Evolutionary conservation across 2,888 invertebrate species (phyloP).

Genomic region (Eurois occulta): DNA sequence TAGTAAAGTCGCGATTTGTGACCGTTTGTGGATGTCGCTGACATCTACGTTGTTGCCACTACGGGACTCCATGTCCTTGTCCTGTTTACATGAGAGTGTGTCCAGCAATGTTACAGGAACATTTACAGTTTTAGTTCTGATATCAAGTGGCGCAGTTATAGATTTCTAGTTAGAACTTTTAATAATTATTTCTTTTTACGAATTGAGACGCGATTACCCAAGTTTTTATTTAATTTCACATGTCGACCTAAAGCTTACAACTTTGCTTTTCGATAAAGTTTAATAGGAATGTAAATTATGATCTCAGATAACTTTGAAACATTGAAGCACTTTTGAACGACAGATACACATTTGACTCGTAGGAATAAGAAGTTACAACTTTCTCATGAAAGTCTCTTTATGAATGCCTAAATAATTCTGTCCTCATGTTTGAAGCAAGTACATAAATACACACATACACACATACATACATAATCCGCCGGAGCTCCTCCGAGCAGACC

Average conservation of each 20-base stretch:
- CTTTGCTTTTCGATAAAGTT: constrained; percentile 3
- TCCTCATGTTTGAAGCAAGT: constrained; percentile 20
- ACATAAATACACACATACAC: background rate
- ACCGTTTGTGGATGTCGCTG: background rate
- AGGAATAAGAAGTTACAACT: constrained; percentile 22
- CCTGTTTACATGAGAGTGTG: background rate
- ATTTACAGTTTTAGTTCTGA: background rate
- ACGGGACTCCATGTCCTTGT: no score
- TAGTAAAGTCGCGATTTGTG: background rate
- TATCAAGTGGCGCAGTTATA: background rate
- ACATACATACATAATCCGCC: constrained; percentile 6
- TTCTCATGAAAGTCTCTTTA: constrained; percentile 17
- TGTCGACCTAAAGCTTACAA: background rate
- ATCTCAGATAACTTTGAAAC: constrained; percentile 5
- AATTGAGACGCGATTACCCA: background rate
- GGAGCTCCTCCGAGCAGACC: constrained; percentile 8
- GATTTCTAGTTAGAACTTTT: background rate
- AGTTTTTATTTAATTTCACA: background rate
- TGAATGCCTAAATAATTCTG: constrained; percentile 19
- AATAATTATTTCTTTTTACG: background rate
- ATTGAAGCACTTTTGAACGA: background rate
- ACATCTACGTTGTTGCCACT: background rate
- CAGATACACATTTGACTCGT: background rate
- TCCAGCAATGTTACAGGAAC: background rate
- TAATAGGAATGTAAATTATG: background rate